Percentiles rank a stretch among this genome's conserved stretches.
phyloP scores from a whole-genome alignment of 2,888 invertebrate species.

The Mesorhabditis spiculigera region DNA sequence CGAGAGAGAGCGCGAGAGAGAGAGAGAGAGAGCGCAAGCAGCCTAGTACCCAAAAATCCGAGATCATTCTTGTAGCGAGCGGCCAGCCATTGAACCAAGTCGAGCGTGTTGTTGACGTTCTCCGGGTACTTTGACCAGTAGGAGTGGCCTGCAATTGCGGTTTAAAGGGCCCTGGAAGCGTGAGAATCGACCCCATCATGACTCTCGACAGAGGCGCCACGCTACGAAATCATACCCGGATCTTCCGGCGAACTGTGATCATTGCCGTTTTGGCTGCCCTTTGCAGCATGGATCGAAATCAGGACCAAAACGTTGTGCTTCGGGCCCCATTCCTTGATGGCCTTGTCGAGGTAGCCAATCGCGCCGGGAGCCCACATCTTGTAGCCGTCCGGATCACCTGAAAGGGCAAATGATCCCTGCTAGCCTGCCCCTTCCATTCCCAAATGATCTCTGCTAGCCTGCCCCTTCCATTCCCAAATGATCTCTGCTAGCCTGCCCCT shows the following conservation, averaged over 20 bases:
- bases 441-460: no score
- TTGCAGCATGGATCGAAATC: conserved; percentile 13
- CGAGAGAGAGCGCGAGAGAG: no score
- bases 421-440: no score
- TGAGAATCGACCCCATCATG: not conserved
- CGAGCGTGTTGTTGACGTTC: conserved; percentile 13
- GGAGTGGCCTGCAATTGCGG: conserved; percentile 5
- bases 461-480: no score
- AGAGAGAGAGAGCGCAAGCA: no score
- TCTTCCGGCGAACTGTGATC: conserved; percentile 12
- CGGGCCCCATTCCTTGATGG: conserved; percentile 11
- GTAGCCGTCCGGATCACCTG: conserved; percentile 10
- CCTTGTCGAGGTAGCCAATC: conserved; percentile 11
- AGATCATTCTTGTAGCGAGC: conserved; percentile 10
- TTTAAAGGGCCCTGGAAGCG: no score
- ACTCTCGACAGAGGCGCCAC: not conserved
- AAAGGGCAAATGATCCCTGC: no score
- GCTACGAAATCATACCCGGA: not conserved
- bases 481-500: no score
- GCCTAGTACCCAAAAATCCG: not conserved
- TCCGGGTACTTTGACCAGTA: conserved; percentile 11
- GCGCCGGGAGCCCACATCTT: conserved; percentile 11
- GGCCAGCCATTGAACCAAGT: conserved; percentile 11
- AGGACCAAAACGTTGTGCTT: conserved; percentile 11
- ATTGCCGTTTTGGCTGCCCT: conserved; percentile 13